Percentiles rank a stretch among this genome's conserved stretches.
These are phyloP conservation scores for Nestor notabilis DNA, from an alignment of 2,113 vertebrate species.

Conservation along the genomic window DNA sequence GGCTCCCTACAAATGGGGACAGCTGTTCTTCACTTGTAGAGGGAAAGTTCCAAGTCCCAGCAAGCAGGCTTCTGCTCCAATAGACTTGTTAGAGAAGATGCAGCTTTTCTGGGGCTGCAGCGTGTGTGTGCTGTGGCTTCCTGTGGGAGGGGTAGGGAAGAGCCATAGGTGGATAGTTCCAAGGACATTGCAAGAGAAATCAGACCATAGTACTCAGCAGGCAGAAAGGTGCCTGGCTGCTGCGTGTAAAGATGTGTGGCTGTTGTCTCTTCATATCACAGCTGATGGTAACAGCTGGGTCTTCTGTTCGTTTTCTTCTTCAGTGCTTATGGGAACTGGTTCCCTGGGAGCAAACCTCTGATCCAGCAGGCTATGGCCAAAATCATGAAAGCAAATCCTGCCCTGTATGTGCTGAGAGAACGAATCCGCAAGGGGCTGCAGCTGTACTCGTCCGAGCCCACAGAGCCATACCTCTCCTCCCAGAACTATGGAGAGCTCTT, in stretches of 20 bases:
- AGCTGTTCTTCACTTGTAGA: neutral
- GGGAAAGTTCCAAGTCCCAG: neutral
- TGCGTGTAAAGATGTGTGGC: neutral
- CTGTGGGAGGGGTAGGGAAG: neutral
- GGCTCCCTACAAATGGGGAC: neutral
- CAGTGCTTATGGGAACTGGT: slow-evolving; percentile 98
- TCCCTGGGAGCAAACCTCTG: slow-evolving; percentile 95
- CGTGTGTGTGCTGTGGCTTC: neutral
- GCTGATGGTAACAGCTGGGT: neutral
- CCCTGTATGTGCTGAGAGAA: slow-evolving; percentile 94
- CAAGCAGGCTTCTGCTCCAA: neutral
- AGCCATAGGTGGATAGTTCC: neutral
- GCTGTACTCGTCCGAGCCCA: slow-evolving; percentile 98
- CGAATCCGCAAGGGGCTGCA: slow-evolving; percentile 97
- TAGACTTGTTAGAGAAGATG: neutral
- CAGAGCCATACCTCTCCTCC: slow-evolving; percentile 97
- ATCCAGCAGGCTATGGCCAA: slow-evolving; percentile 99
- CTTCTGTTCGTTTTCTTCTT: neutral
- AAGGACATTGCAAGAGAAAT: neutral
- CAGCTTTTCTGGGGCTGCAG: neutral
- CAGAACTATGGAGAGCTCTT: slow-evolving; percentile 99
- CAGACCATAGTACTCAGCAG: neutral
- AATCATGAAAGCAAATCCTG: slow-evolving; percentile 99
- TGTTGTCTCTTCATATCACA: neutral
- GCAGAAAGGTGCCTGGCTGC: neutral